Evolutionary conservation across 2,888 invertebrate species (phyloP).

Genomic region (Labia minor): DNA sequence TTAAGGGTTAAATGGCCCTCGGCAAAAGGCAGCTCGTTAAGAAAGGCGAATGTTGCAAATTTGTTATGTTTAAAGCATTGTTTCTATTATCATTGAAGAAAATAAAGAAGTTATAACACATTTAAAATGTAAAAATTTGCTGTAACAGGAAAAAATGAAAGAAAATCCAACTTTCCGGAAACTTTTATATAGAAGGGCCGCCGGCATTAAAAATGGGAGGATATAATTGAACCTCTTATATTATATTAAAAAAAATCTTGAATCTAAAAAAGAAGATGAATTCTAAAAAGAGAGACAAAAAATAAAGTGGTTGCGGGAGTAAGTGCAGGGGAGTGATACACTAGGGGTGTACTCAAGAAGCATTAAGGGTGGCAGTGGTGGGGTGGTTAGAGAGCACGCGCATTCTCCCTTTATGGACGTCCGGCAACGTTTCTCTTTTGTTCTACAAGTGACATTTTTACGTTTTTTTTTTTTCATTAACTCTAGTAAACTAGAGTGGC

Average conservation of each 20-base stretch:
- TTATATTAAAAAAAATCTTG: slow-evolving; percentile 13
- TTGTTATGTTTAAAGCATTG: too few species aligned
- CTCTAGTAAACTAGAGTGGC: neutral
- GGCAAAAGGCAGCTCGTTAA: too few species aligned
- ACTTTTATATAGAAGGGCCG: too few species aligned
- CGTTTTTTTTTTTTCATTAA: neutral
- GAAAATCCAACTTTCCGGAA: too few species aligned
- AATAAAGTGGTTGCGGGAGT: neutral
- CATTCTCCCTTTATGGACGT: neutral
- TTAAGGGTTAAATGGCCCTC: too few species aligned
- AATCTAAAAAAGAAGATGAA: neutral
- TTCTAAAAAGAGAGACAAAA: slow-evolving; percentile 1
- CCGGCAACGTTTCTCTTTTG: slow-evolving; percentile 7
- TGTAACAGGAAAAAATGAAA: too few species aligned
- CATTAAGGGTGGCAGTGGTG: too few species aligned
- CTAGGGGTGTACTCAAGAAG: neutral
- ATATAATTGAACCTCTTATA: neutral
- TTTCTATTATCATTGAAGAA: too few species aligned
- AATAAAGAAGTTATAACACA: too few species aligned
- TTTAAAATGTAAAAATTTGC: too few species aligned
- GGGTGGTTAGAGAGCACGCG: neutral
- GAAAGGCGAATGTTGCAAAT: too few species aligned
- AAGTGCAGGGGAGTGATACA: neutral
- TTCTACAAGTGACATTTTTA: neutral
- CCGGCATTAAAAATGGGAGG: neutral